Percentiles rank a stretch among this genome's conserved stretches.
phyloP scores from a whole-genome alignment of 2,797 vertebrate species.

The Pseudomugil tenellus region DNA sequence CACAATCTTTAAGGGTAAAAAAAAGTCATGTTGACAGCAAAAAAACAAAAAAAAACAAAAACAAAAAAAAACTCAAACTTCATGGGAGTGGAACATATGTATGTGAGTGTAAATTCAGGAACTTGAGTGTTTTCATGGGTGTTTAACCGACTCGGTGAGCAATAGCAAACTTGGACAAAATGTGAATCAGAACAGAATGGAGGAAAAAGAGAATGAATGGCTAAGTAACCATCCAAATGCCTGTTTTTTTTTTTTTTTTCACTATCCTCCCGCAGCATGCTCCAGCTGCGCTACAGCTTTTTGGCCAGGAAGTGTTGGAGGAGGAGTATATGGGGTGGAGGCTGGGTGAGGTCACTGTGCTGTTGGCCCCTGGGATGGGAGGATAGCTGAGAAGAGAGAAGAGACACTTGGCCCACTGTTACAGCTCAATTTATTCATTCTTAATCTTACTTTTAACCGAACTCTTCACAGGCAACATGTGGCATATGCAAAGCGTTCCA shows the following conservation, averaged over 20 bases:
- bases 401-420: constrained; percentile 66
- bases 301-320: constrained; percentile 67
- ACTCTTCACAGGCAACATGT: constrained; percentile 31
- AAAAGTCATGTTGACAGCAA: constrained; percentile 55
- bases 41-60: too few relatives aligned
- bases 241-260: not conserved
- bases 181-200: constrained; percentile 53
- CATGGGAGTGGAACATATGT: constrained; percentile 29
- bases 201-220: constrained; percentile 59
- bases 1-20: constrained; percentile 22
- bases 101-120: constrained; percentile 45
- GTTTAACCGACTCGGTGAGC: constrained; percentile 62
- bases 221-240: constrained; percentile 64
- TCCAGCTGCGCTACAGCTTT: constrained; percentile 70
- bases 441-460: constrained; percentile 31
- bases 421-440: constrained; percentile 50
- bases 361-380: constrained; percentile 70
- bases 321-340: constrained; percentile 66
- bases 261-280: constrained; percentile 43
- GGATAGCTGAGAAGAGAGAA: constrained; percentile 51
- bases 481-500: constrained; percentile 3
- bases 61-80: constrained; percentile 37
- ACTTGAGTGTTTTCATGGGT: constrained; percentile 50
- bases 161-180: constrained; percentile 38
- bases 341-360: constrained; percentile 73